Percentiles rank a stretch among this genome's conserved stretches.
phyloP scores from a whole-genome alignment of 2,888 invertebrate genomes.

The Panopea generosa region DNA sequence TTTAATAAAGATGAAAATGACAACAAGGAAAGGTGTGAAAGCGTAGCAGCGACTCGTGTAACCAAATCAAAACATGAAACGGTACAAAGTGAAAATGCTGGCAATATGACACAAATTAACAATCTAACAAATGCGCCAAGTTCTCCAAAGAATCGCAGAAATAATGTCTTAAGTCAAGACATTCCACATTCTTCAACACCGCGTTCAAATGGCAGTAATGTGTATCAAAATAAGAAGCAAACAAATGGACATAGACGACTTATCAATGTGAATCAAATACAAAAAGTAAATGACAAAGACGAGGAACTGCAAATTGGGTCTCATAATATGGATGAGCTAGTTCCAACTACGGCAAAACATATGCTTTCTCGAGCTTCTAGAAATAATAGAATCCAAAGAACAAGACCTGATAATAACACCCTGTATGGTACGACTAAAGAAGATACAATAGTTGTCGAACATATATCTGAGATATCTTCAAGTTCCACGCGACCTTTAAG shows the following conservation, averaged over 20 bases:
- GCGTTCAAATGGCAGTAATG: neutral
- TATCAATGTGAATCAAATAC: slow-evolving; percentile 12
- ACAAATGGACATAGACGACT: neutral
- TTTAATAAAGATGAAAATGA: slow-evolving; percentile 17
- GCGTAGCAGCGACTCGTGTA: too few species aligned
- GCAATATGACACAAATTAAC: slow-evolving; percentile 6
- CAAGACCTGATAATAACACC: slow-evolving; percentile 8
- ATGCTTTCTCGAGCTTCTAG: slow-evolving; percentile 39
- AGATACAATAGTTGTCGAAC: slow-evolving; percentile 34
- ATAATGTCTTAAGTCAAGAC: slow-evolving; percentile 5
- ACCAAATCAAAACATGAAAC: too few species aligned
- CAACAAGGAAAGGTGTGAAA: neutral
- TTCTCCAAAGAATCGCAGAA: slow-evolving; percentile 3
- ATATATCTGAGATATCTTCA: slow-evolving; percentile 44
- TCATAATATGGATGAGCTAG: slow-evolving; percentile 9
- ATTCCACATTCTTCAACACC: neutral
- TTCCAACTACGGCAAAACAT: slow-evolving; percentile 26
- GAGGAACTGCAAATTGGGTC: neutral
- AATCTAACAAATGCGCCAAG: slow-evolving; percentile 4
- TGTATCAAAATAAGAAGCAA: neutral
- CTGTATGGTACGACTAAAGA: slow-evolving; percentile 12
- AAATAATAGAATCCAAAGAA: slow-evolving; percentile 38
- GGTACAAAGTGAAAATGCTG: too few species aligned
- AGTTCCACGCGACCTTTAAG: slow-evolving; percentile 19
- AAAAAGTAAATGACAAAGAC: slow-evolving; percentile 29